phyloP scores from a whole-genome alignment of 2,113 vertebrate species.

The Lichenostomus cassidix region DNA sequence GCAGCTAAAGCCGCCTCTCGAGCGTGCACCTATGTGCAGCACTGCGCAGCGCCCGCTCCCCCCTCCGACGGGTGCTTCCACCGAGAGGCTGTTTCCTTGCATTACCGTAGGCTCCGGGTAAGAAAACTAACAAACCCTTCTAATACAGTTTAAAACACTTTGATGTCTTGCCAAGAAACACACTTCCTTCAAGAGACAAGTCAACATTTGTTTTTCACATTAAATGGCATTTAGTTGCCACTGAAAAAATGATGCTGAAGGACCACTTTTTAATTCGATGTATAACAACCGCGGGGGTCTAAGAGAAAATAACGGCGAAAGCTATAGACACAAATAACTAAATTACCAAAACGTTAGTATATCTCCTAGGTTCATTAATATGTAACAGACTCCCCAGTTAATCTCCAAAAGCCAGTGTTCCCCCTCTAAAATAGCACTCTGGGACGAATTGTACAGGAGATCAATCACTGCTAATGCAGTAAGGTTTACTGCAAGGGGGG shows the following conservation, averaged over 20 bases:
- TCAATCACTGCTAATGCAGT: constrained; percentile 87
- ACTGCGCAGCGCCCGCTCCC: neutral
- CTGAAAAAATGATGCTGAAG: constrained; percentile 78
- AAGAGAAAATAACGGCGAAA: constrained; percentile 81
- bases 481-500: constrained; percentile 80
- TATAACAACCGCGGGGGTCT: constrained; percentile 84
- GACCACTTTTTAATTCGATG: constrained; percentile 86
- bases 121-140: constrained; percentile 71
- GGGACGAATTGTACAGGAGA: constrained; percentile 87
- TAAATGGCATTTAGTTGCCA: constrained; percentile 83
- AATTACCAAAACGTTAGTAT: constrained; percentile 87
- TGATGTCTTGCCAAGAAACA: constrained; percentile 81
- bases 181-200: constrained; percentile 80
- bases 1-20: neutral
- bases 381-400: constrained; percentile 84
- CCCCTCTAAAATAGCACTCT: constrained; percentile 87
- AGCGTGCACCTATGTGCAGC: neutral
- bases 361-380: constrained; percentile 86
- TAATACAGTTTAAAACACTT: constrained; percentile 76
- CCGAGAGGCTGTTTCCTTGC: neutral
- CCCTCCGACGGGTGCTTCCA: neutral
- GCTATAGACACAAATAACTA: constrained; percentile 86
- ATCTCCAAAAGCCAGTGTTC: constrained; percentile 86
- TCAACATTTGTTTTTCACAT: constrained; percentile 89
- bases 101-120: constrained; percentile 48